Evolutionary conservation across 2,888 invertebrate genomes (phyloP).

Genomic region (Caenorhabditis angaria): DNA sequence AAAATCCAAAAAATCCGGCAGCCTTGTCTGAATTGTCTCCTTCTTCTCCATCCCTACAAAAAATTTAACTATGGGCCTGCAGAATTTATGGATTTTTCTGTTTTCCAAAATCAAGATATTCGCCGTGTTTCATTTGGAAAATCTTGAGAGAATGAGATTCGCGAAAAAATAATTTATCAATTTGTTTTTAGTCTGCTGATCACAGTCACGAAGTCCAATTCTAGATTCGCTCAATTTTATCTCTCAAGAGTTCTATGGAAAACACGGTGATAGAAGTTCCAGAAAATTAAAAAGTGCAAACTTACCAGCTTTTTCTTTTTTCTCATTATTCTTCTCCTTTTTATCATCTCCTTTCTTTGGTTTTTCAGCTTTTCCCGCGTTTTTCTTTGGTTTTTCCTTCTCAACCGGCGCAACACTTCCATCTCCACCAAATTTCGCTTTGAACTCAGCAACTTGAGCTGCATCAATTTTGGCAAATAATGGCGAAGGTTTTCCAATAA

Average conservation of each 20-base stretch:
- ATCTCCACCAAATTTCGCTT: slow-evolving; percentile 73
- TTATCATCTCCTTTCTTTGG: slow-evolving; percentile 7
- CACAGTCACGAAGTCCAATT: no score
- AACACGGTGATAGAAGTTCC: no score
- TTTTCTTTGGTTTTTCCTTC: no score
- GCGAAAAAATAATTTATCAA: background rate
- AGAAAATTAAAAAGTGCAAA: no score
- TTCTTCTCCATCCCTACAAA: slow-evolving; percentile 16
- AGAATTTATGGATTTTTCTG: slow-evolving; percentile 1
- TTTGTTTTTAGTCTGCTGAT: no score
- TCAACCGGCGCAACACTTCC: background rate
- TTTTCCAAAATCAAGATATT: slow-evolving; percentile 3
- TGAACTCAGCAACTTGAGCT: slow-evolving; percentile 81
- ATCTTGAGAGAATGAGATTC: background rate
- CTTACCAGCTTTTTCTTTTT: slow-evolving; percentile 22
- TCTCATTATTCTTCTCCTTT: slow-evolving; percentile 19
- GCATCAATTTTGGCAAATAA: slow-evolving; percentile 88
- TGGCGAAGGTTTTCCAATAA: slow-evolving; percentile 86
- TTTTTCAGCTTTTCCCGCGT: no score
- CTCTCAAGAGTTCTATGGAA: no score
- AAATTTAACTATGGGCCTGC: slow-evolving; percentile 7
- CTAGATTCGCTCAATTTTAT: no score
- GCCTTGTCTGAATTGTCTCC: slow-evolving; percentile 9
- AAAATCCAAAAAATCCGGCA: slow-evolving; percentile 3
- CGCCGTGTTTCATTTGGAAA: no score